Evolutionary conservation across 1,140 invertebrate species (phyloP).

Genomic region (Neodiprion virginianus): DNA sequence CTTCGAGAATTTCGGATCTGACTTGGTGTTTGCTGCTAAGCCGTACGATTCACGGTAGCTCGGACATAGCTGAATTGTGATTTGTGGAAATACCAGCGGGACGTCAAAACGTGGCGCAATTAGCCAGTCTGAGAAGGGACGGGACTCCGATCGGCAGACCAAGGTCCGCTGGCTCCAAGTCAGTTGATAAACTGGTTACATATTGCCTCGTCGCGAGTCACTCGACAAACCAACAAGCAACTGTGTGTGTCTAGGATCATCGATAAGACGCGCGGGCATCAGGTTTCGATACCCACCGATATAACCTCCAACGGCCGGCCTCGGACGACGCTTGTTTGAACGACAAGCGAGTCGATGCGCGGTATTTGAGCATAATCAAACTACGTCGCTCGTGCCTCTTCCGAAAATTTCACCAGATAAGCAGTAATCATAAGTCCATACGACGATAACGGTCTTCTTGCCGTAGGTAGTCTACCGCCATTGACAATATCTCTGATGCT

Average conservation of each 20-base stretch:
- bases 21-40: not conserved
- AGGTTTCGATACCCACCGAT: not conserved
- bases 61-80: too few species aligned
- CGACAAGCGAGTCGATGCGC: not conserved
- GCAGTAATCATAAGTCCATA: too few species aligned
- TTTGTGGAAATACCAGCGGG: too few species aligned
- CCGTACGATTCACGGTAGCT: not conserved
- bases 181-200: too few species aligned
- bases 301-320: not conserved
- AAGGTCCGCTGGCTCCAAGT: too few species aligned
- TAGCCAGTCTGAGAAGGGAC: too few species aligned
- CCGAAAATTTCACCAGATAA: too few species aligned
- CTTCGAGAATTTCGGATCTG: not conserved
- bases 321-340: not conserved
- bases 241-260: not conserved
- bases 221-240: not conserved
- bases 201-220: not conserved
- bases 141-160: not conserved
- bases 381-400: too few species aligned
- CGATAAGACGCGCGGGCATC: not conserved
- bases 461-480: too few species aligned
- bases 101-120: too few species aligned
- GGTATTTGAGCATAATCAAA: not conserved
- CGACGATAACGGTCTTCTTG: too few species aligned
- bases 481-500: too few species aligned